A percentile compares a stretch with the other conserved stretches of the same genome.
Conservation (phyloP, 2,888 invertebrate species). For the Macroteleia sp. region DNA sequence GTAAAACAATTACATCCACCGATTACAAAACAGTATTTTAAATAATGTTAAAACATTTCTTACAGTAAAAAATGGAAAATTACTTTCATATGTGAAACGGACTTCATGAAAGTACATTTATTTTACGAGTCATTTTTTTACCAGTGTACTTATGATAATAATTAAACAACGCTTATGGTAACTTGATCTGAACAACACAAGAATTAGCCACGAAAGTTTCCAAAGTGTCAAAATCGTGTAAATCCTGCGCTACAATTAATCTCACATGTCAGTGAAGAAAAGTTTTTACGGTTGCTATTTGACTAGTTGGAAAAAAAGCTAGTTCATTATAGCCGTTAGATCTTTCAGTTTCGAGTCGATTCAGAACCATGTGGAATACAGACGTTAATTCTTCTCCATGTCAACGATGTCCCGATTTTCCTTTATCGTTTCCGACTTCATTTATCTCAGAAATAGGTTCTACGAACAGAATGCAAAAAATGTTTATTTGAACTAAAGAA, state of each 20-base stretch:
- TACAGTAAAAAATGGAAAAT: too few relatives aligned
- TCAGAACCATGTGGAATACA: conserved; percentile 41
- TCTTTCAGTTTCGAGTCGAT: conserved; percentile 2
- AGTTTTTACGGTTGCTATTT: conserved; percentile 19
- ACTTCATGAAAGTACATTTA: too few relatives aligned
- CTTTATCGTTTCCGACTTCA: conserved; percentile 11
- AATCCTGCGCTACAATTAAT: conserved; percentile 13
- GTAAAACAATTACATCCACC: too few relatives aligned
- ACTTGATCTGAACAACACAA: not conserved
- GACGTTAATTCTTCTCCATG: conserved; percentile 21
- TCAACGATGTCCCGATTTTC: conserved; percentile 39
- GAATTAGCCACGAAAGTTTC: conserved; percentile 9
- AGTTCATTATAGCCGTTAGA: conserved; percentile 43
- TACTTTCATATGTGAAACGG: too few relatives aligned
- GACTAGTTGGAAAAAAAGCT: conserved; percentile 12
- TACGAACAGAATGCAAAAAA: conserved; percentile 10
- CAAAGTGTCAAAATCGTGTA: not conserved
- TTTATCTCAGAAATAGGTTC: conserved; percentile 11
- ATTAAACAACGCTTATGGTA: too few relatives aligned
- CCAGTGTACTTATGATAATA: too few relatives aligned
- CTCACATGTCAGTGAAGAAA: conserved; percentile 8
- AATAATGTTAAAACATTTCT: too few relatives aligned
- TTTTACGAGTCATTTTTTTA: too few relatives aligned
- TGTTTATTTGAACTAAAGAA: too few relatives aligned
- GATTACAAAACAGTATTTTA: too few relatives aligned